phyloP scores from a whole-genome alignment of 30 jellyfish, hydroid and myxozoan genomes.

The Nemopilema nomurai region DNA sequence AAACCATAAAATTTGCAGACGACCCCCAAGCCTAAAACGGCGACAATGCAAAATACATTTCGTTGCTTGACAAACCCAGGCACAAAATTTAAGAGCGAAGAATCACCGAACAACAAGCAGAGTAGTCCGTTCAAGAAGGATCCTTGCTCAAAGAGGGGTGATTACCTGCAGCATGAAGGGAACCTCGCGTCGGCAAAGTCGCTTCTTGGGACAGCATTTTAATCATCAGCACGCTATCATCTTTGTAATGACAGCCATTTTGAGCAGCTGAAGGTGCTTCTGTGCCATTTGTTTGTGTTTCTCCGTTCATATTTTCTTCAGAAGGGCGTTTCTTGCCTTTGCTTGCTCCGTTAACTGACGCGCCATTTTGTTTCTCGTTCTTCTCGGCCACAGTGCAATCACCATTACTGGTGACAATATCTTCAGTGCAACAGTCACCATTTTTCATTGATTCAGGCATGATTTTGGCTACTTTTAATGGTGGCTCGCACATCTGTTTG shows the following conservation, averaged over 20 bases:
- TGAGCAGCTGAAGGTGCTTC: not conserved
- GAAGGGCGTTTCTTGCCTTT: slow-evolving; percentile 5
- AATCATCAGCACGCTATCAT: slow-evolving; percentile 53
- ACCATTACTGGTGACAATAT: not conserved
- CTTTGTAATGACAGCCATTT: not conserved
- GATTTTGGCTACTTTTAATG: slow-evolving; percentile 27
- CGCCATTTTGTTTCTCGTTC: not conserved
- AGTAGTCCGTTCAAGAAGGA: too few relatives aligned
- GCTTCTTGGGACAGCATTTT: slow-evolving; percentile 78
- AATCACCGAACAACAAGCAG: too few relatives aligned
- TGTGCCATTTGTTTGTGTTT: not conserved
- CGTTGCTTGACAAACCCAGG: too few relatives aligned
- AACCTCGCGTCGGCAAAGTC: slow-evolving; percentile 73
- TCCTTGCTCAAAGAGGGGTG: too few relatives aligned
- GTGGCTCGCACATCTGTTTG: slow-evolving; percentile 51
- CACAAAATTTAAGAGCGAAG: too few relatives aligned
- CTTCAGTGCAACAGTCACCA: not conserved
- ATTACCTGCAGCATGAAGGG: slow-evolving; percentile 88
- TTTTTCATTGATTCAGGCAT: slow-evolving; percentile 21
- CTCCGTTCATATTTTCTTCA: not conserved
- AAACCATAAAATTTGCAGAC: too few relatives aligned
- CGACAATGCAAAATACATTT: too few relatives aligned
- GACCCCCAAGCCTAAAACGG: too few relatives aligned
- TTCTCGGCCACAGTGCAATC: not conserved
- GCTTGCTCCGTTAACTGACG: not conserved